A percentile compares a stretch with the other conserved stretches of the same genome.
These are phyloP conservation scores for Syngnathus rostellatus DNA, from an alignment of 2,797 vertebrate species.

Conservation along the genomic window DNA sequence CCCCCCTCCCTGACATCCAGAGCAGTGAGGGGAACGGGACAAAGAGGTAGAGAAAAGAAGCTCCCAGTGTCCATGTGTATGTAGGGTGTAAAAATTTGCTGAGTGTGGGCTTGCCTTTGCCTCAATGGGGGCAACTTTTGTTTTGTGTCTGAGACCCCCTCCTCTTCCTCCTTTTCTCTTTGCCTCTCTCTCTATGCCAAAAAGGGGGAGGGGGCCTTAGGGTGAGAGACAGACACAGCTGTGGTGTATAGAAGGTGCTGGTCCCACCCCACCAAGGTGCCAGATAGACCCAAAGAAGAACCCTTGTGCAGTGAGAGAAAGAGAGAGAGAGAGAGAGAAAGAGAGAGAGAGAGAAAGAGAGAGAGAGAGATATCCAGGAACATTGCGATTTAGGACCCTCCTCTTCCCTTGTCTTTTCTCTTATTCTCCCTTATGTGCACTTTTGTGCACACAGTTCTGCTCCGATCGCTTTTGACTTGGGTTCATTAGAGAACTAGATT, in stretches of 20 bases:
- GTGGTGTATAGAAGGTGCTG: constrained; percentile 52
- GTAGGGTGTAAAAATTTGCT: constrained; percentile 54
- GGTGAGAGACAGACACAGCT: constrained; percentile 62
- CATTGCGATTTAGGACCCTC: constrained; percentile 38
- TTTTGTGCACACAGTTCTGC: constrained; percentile 2
- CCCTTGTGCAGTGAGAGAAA: constrained; percentile 7
- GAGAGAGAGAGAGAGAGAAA: constrained; percentile 1
- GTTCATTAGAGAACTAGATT: constrained; percentile 9
- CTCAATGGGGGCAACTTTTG: constrained; percentile 59
- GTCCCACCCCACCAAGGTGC: constrained; percentile 51
- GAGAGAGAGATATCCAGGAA: constrained; percentile 14
- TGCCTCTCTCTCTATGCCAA: constrained; percentile 44
- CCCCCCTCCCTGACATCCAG: constrained; percentile 56
- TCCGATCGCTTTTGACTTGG: constrained; percentile 5
- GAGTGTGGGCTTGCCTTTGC: constrained; percentile 45
- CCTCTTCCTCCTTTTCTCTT: constrained; percentile 17
- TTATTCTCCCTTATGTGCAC: constrained; percentile 10
- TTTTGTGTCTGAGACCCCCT: constrained; percentile 41
- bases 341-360: constrained; percentile 2
- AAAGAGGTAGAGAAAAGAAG: constrained; percentile 50
- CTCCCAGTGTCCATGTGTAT: constrained; percentile 29
- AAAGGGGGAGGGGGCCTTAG: constrained; percentile 48
- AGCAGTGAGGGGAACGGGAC: constrained; percentile 52
- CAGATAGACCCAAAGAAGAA: constrained; percentile 35
- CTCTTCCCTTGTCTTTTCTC: constrained; percentile 20